Percentiles rank a stretch among this genome's conserved stretches.
Conservation (phyloP, 2,888 invertebrate species). For the Stratiomys singularior region DNA sequence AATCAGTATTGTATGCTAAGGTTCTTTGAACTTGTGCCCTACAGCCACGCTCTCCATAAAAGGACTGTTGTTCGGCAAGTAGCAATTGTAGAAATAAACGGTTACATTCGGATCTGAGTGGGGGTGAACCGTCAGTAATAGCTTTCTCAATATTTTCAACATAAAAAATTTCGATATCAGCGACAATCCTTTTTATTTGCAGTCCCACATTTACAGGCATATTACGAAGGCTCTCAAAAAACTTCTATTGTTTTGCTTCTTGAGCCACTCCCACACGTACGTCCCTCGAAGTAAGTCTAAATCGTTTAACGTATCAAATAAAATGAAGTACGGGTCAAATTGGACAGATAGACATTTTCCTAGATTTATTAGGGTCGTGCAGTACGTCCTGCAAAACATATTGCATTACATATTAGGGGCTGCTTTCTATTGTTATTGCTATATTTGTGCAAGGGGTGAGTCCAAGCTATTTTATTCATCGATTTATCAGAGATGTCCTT, state of each 20-base stretch:
- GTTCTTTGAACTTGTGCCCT: not conserved
- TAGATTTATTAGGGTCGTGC: slow-evolving; percentile 28
- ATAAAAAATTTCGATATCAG: no score
- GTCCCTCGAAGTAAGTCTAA: not conserved
- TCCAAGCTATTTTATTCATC: slow-evolving; percentile 10
- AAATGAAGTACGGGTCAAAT: not conserved
- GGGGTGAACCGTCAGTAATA: no score
- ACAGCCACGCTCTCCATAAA: not conserved
- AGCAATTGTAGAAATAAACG: no score
- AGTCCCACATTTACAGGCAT: no score
- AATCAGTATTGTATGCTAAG: not conserved
- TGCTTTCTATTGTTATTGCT: not conserved
- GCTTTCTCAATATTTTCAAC: no score
- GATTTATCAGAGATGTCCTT: slow-evolving; percentile 5
- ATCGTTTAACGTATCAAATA: not conserved
- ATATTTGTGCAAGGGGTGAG: not conserved
- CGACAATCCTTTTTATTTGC: no score
- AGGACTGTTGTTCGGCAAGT: no score
- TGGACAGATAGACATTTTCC: slow-evolving; percentile 8
- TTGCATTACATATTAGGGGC: slow-evolving; percentile 13
- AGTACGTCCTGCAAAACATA: not conserved
- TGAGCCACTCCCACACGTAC: no score
- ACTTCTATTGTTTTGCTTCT: no score
- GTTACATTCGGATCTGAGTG: no score
- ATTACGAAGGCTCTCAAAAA: no score